Evolutionary conservation across 2,888 invertebrate species (phyloP).

Genomic region (Chrysolina americana): DNA sequence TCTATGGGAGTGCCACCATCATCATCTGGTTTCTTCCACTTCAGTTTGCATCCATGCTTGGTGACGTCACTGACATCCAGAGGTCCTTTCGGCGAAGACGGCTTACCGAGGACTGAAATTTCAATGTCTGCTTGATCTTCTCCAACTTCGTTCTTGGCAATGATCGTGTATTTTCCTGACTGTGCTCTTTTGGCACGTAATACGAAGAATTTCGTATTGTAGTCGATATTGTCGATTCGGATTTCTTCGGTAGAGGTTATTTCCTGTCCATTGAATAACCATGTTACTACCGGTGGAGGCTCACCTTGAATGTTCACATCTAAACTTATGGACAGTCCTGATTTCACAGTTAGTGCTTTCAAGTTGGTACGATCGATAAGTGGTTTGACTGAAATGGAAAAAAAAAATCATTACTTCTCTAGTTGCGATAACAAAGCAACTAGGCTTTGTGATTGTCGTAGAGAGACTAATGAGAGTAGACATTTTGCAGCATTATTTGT

Average conservation of each 20-base stretch:
- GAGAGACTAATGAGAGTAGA: too few species aligned
- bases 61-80: conserved; percentile 90
- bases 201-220: conserved; percentile 92
- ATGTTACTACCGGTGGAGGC: conserved; percentile 92
- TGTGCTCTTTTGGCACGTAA: conserved; percentile 85
- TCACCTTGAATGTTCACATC: conserved; percentile 94
- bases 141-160: conserved; percentile 93
- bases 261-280: conserved; percentile 85
- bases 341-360: conserved; percentile 87
- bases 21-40: conserved; percentile 95
- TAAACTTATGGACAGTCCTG: conserved; percentile 88
- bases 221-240: conserved; percentile 87
- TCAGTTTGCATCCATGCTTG: conserved; percentile 91
- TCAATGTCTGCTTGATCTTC: conserved; percentile 94
- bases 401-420: not conserved
- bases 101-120: conserved; percentile 86
- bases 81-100: conserved; percentile 87
- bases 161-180: conserved; percentile 90
- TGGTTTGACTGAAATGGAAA: conserved; percentile 85
- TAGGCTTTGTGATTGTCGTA: too few species aligned
- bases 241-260: conserved; percentile 75
- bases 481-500: too few species aligned
- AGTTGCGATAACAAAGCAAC: too few species aligned
- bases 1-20: conserved; percentile 96
- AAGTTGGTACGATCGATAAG: conserved; percentile 93